Percentiles rank a stretch among this genome's conserved stretches.
These are phyloP conservation scores for Idaea biselata DNA, from an alignment of 2,888 invertebrate genomes.

Conservation along the genomic window DNA sequence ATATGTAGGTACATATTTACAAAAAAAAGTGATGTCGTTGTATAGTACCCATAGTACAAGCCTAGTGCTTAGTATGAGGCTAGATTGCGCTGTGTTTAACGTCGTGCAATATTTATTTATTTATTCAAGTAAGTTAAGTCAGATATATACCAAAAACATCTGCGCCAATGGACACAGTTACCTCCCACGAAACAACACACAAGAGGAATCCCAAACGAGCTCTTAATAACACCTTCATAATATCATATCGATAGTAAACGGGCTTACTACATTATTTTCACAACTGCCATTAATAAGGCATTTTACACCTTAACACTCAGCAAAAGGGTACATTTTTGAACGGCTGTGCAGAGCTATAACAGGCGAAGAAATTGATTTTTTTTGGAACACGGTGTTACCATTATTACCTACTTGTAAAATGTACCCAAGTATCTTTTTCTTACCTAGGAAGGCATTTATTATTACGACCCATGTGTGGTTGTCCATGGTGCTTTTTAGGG, in stretches of 20 bases:
- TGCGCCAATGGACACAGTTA: conserved; percentile 38
- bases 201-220: conserved; percentile 73
- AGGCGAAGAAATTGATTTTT: conserved; percentile 60
- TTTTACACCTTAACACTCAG: conserved; percentile 29
- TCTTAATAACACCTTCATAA: conserved; percentile 72
- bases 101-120: too few species aligned
- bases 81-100: too few species aligned
- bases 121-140: too few species aligned
- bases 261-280: conserved; percentile 48
- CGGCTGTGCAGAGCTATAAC: conserved; percentile 12
- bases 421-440: too few species aligned
- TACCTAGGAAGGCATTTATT: too few species aligned
- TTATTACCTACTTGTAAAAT: neutral
- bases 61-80: too few species aligned
- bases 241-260: conserved; percentile 63
- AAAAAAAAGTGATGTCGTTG: too few species aligned
- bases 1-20: too few species aligned
- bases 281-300: conserved; percentile 36
- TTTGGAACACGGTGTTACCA: conserved; percentile 30
- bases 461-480: too few species aligned
- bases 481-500: too few species aligned
- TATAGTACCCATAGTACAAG: too few species aligned
- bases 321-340: conserved; percentile 12
- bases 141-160: too few species aligned
- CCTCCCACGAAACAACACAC: conserved; percentile 52